Evolutionary conservation across 2,113 vertebrate species (phyloP).

Genomic region (Uria lomvia): DNA sequence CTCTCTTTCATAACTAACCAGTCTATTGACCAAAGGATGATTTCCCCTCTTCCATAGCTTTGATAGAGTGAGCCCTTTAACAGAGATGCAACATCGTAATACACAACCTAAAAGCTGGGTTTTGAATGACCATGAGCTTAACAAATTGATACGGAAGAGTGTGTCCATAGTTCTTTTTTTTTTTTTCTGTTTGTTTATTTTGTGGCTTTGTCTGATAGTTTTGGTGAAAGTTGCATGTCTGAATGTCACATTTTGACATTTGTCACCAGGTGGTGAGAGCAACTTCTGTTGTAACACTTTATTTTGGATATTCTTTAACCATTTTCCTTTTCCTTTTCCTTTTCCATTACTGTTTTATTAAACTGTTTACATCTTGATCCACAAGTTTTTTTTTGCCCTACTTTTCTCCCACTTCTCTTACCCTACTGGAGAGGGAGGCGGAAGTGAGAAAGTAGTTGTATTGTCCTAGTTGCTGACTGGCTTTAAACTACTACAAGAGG

Average conservation of each 20-base stretch:
- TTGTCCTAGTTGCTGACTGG: not conserved
- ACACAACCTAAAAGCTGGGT: not conserved
- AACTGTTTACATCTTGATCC: not conserved
- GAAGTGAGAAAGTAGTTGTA: not conserved
- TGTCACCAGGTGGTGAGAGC: no score
- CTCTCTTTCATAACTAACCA: not conserved
- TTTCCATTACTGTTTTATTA: not conserved
- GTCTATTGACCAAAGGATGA: not conserved
- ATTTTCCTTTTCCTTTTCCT: not conserved
- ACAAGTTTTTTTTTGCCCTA: not conserved
- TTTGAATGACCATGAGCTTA: not conserved
- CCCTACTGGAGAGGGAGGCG: not conserved
- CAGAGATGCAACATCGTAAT: not conserved
- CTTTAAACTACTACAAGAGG: not conserved
- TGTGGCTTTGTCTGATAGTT: not conserved
- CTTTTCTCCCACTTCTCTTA: not conserved
- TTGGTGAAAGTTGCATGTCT: not conserved
- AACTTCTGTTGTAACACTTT: no score
- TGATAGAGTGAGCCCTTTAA: not conserved
- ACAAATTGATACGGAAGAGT: no score
- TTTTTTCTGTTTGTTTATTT: not conserved
- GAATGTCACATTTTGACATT: not conserved
- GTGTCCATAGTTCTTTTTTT: no score
- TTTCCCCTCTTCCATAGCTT: not conserved
- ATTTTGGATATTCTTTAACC: no score